These are phyloP conservation scores for Montipora cactus DNA, from an alignment of 64 coral and sea anemone genomes.

Conservation along the genomic window DNA sequence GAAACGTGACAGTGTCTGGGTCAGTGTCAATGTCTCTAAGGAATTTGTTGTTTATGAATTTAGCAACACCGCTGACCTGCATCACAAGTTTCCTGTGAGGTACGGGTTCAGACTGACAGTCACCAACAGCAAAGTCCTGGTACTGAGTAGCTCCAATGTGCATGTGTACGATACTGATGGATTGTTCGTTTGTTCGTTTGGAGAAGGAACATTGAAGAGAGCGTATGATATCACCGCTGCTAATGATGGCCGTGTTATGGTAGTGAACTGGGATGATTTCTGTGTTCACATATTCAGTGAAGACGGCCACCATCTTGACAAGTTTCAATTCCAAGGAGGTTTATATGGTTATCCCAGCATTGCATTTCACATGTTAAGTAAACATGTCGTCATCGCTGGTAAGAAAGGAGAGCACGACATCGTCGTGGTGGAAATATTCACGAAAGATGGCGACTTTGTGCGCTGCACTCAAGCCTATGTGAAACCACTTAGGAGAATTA, in stretches of 20 bases:
- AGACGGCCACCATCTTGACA: neutral
- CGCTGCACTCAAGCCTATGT: neutral
- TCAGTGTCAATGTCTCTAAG: too few relatives aligned
- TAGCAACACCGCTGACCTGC: too few relatives aligned
- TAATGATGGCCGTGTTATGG: conserved; percentile 41
- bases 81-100: too few relatives aligned
- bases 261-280: neutral
- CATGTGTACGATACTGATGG: conserved; percentile 24
- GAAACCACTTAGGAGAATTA: neutral
- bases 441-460: conserved; percentile 16
- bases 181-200: conserved; percentile 17
- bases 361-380: conserved; percentile 7
- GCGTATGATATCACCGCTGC: conserved; percentile 3
- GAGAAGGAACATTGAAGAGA: neutral
- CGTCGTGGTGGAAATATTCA: conserved; percentile 1
- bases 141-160: neutral
- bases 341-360: neutral
- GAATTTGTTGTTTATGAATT: too few relatives aligned
- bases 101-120: too few relatives aligned
- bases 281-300: conserved; percentile 56
- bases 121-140: too few relatives aligned
- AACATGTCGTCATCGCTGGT: conserved; percentile 38
- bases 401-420: neutral
- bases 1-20: too few relatives aligned
- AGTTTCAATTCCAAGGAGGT: neutral